Conservation (phyloP, 2,888 invertebrate genomes). For the Bellardia pandia region DNA sequence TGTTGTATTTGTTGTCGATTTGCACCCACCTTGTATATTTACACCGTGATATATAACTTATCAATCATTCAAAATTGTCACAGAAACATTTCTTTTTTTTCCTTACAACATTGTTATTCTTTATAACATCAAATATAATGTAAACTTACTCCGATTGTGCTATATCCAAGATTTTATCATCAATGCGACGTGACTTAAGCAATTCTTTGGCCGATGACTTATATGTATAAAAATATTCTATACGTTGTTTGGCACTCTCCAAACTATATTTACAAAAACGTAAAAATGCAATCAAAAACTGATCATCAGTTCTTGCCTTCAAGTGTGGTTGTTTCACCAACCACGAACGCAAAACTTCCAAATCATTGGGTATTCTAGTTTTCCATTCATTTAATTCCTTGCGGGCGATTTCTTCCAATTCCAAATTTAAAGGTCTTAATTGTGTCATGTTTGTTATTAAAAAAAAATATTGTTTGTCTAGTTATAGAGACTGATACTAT, state of each 20-base stretch:
- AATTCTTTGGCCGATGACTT: conserved; percentile 84
- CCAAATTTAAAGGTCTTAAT: conserved; percentile 79
- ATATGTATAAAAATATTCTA: conserved; percentile 86
- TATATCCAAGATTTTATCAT: conserved; percentile 79
- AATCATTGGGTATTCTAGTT: conserved; percentile 80
- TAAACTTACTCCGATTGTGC: conserved; percentile 79
- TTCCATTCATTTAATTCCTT: conserved; percentile 85
- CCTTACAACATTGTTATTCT: background rate
- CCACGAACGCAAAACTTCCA: conserved; percentile 85
- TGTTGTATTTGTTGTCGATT: too few species aligned
- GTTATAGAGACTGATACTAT: conserved; percentile 47
- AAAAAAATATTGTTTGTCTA: background rate
- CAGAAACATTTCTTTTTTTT: background rate
- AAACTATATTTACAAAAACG: conserved; percentile 85
- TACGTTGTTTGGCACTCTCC: conserved; percentile 85
- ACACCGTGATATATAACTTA: too few species aligned
- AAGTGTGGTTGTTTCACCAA: conserved; percentile 85
- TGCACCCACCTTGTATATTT: too few species aligned
- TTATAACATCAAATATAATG: background rate
- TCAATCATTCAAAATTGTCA: too few species aligned
- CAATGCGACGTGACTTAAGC: conserved; percentile 82
- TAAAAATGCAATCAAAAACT: conserved; percentile 85
- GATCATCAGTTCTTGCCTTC: conserved; percentile 83
- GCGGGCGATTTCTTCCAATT: conserved; percentile 83
- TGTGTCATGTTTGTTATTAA: conserved; percentile 75